Conservation (phyloP, 2,113 vertebrate genomes). For the Otis tarda region DNA sequence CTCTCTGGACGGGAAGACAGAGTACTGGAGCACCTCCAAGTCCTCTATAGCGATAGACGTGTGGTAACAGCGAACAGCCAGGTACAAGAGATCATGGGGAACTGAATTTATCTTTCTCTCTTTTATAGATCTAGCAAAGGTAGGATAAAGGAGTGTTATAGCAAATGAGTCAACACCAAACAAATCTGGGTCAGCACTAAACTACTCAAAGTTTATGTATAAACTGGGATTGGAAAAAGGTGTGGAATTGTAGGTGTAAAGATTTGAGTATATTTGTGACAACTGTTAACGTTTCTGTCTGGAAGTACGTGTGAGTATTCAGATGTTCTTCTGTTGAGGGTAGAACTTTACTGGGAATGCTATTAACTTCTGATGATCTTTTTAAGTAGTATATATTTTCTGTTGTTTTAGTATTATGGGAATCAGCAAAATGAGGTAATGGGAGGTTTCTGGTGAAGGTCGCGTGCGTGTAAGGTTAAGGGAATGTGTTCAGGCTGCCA, state of each 20-base stretch:
- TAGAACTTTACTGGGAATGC: neutral
- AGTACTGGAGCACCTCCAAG: neutral
- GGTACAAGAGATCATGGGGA: neutral
- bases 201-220: neutral
- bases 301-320: neutral
- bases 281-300: neutral
- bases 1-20: neutral
- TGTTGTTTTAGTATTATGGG: rapidly evolving
- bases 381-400: no score
- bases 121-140: neutral
- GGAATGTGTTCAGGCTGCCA: neutral
- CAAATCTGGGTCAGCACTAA: neutral
- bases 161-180: neutral
- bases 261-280: neutral
- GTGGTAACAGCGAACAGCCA: neutral
- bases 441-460: neutral
- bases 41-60: rapidly evolving
- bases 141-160: neutral
- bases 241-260: neutral
- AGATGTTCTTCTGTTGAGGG: neutral
- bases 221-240: neutral
- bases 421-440: neutral
- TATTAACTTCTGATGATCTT: neutral
- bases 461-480: no score
- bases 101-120: neutral